Conservation (phyloP, 1,140 invertebrate genomes). For the Lepidostoma basale region DNA sequence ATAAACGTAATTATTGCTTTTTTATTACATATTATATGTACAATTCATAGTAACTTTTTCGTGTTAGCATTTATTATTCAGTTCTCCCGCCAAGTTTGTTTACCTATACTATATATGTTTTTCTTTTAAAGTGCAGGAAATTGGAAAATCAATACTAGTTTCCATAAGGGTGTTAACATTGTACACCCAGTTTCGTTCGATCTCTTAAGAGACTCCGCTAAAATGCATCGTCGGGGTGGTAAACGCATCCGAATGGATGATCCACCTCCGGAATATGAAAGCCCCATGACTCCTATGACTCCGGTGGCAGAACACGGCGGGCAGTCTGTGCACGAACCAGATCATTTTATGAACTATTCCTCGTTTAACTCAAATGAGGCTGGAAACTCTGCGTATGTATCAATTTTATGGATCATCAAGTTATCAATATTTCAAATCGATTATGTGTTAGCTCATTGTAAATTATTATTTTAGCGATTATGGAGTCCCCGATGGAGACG, state of each 20-base stretch:
- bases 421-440: background rate
- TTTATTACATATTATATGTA: too few species aligned
- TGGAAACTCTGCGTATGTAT: slow-evolving; percentile 36
- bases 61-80: too few species aligned
- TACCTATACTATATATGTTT: background rate
- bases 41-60: too few species aligned
- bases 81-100: slow-evolving; percentile 21
- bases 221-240: slow-evolving; percentile 80
- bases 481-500: slow-evolving; percentile 33
- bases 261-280: slow-evolving; percentile 84
- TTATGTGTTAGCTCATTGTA: background rate
- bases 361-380: slow-evolving; percentile 50
- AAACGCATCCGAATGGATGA: slow-evolving; percentile 92
- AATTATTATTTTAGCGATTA: slow-evolving; percentile 31
- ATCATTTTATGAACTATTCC: slow-evolving; percentile 52
- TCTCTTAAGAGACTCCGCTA: background rate
- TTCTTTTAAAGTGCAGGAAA: slow-evolving; percentile 12
- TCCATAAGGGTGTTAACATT: background rate
- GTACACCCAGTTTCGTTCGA: background rate
- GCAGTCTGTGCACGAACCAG: slow-evolving; percentile 57
- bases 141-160: slow-evolving; percentile 16
- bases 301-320: slow-evolving; percentile 58
- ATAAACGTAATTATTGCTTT: too few species aligned
- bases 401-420: slow-evolving; percentile 8
- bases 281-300: slow-evolving; percentile 76